Conservation (phyloP, 92 coral and sea anemone species). For the Palythoa caribaeorum region DNA sequence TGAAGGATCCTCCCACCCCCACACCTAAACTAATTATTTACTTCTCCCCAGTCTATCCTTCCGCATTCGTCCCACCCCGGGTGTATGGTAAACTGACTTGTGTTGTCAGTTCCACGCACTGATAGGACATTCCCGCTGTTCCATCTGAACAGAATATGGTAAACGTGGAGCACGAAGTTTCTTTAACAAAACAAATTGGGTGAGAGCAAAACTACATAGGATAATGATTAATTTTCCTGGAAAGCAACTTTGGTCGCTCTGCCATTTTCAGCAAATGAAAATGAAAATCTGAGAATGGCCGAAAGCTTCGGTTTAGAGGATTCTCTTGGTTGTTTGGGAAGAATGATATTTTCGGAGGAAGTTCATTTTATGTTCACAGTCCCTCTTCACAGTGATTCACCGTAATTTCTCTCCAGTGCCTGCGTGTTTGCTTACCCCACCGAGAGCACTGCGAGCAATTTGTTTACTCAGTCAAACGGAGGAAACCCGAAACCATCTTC, state of each 20-base stretch:
- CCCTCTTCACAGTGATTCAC: no score
- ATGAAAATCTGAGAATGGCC: no score
- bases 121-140: background rate
- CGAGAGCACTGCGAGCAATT: background rate
- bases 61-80: no score
- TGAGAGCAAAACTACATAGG: no score
- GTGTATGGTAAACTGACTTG: no score
- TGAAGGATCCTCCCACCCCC: no score
- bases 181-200: background rate
- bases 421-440: conserved; percentile 20
- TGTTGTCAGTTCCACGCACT: no score
- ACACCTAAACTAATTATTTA: no score
- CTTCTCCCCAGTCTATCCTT: no score
- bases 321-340: background rate
- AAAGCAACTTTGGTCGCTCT: no score
- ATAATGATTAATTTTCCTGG: no score
- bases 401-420: background rate
- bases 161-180: background rate
- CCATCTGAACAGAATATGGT: background rate
- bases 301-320: background rate
- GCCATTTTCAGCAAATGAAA: no score
- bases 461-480: background rate
- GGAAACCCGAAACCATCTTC: conserved; percentile 3
- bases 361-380: background rate
- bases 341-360: background rate